Evolutionary conservation across 2,797 vertebrate species (phyloP).

Genomic region (Macropus fuliginosus): DNA sequence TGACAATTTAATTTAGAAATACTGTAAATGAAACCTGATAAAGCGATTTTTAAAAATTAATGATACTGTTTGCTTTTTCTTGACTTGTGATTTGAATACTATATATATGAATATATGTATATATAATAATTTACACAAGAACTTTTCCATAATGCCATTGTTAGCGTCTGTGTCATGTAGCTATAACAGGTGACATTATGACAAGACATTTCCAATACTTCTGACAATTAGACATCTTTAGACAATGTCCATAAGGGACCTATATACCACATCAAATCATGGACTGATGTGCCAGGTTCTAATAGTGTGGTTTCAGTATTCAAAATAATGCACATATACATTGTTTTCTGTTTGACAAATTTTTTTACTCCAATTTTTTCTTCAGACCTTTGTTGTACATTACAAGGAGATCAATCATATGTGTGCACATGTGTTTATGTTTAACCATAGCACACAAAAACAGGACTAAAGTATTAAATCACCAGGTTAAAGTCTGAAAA

Average conservation of each 20-base stretch:
- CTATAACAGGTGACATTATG: slow-evolving; percentile 12
- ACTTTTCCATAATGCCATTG: neutral
- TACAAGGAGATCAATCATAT: slow-evolving; percentile 8
- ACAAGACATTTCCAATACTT: slow-evolving; percentile 23
- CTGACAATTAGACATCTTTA: slow-evolving; percentile 8
- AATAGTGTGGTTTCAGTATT: neutral
- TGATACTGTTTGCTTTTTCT: neutral
- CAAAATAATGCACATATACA: neutral
- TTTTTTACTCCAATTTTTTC: slow-evolving; percentile 37
- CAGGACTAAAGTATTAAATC: slow-evolving; percentile 17
- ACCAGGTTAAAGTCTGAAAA: slow-evolving; percentile 52
- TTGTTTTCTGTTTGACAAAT: slow-evolving; percentile 33
- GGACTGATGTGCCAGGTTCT: neutral
- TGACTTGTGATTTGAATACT: neutral
- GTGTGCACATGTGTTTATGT: neutral
- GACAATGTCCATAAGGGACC: slow-evolving; percentile 22
- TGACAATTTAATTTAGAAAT: slow-evolving; percentile 40
- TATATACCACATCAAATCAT: neutral
- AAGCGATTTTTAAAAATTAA: slow-evolving; percentile 18
- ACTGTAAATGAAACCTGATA: neutral
- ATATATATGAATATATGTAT: neutral
- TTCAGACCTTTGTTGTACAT: slow-evolving; percentile 18
- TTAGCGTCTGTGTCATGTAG: neutral
- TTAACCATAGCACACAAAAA: slow-evolving; percentile 17
- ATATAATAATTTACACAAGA: neutral